Percentiles rank a stretch among this genome's conserved stretches.
phyloP scores from a whole-genome alignment of 2,797 vertebrate species.

The Crypturellus tataupa region DNA sequence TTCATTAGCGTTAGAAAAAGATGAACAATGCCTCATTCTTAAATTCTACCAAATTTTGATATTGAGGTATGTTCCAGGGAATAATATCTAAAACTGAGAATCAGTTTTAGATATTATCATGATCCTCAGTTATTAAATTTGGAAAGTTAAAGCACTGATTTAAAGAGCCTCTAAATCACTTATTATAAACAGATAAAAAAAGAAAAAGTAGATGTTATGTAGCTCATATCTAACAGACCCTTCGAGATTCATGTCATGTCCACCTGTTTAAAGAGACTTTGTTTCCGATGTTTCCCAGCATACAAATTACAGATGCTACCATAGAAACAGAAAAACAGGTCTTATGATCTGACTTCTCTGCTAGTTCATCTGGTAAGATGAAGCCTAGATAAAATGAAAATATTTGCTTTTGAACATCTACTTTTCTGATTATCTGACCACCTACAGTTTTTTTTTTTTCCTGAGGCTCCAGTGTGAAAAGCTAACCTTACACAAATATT shows the following conservation, averaged over 20 bases:
- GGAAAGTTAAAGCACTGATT: background rate
- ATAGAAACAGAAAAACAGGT: background rate
- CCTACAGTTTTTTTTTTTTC: background rate
- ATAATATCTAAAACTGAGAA: background rate
- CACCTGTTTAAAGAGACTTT: background rate
- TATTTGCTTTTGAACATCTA: background rate
- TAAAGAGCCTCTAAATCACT: background rate
- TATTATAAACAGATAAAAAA: background rate
- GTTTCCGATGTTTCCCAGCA: background rate
- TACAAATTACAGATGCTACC: background rate
- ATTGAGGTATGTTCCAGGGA: background rate
- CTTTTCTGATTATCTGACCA: background rate
- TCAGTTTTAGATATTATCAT: too few species aligned
- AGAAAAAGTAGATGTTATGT: rapidly evolving
- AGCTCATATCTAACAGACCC: background rate
- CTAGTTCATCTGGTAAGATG: rapidly evolving
- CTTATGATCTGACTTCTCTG: background rate
- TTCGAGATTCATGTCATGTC: background rate
- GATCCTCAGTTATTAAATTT: background rate
- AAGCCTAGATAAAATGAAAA: background rate
- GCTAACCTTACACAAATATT: background rate
- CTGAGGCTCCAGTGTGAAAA: background rate
- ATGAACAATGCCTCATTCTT: background rate
- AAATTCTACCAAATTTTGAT: background rate
- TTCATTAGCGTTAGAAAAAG: background rate